A percentile compares a stretch with the other conserved stretches of the same genome.
Evolutionary conservation across 2,113 vertebrate species (phyloP).

Genomic region (Halichoerus grypus): DNA sequence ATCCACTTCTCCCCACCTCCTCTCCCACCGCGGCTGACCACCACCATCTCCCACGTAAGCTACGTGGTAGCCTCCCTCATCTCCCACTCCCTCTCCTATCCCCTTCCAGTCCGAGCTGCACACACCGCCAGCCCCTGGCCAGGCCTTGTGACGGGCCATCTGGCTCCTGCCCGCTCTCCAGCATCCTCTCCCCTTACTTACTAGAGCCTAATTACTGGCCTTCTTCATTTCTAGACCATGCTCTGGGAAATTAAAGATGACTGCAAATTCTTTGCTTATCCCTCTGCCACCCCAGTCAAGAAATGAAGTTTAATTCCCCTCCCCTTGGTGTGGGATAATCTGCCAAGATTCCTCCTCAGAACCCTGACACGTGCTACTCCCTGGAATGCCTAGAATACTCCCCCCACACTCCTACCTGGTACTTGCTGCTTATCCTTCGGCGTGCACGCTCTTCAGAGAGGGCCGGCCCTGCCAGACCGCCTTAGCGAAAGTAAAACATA

Average conservation of each 20-base stretch:
- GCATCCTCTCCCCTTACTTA: not conserved
- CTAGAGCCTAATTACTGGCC: not conserved
- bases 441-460: not conserved
- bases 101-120: not conserved
- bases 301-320: not conserved
- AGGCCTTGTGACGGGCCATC: too few species aligned
- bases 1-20: not conserved
- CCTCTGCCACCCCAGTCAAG: rapidly evolving
- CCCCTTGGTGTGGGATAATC: not conserved
- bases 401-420: not conserved
- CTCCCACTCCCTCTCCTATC: not conserved
- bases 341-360: not conserved
- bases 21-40: not conserved
- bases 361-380: not conserved
- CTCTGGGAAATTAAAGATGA: not conserved
- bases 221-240: not conserved
- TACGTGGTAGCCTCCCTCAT: not conserved
- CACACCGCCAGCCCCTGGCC: not conserved
- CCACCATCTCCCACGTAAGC: not conserved
- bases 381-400: not conserved
- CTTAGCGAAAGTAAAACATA: not conserved
- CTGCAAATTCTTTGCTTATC: not conserved
- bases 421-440: not conserved
- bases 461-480: not conserved
- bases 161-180: not conserved